These are phyloP conservation scores for Diabrotica balteata DNA, from an alignment of 2,888 invertebrate species.

Conservation along the genomic window DNA sequence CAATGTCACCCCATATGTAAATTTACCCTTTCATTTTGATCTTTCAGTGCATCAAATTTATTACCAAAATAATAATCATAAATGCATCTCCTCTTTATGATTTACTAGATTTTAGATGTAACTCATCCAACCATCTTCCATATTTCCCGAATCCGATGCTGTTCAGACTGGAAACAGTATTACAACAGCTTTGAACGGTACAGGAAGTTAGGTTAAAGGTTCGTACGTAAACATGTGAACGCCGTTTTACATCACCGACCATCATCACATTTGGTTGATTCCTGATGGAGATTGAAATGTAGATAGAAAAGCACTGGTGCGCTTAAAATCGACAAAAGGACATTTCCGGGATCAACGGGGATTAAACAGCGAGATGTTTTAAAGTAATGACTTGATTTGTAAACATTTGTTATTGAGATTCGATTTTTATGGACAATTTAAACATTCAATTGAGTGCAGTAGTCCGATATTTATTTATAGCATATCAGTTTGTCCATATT, in stretches of 20 bases:
- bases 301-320: constrained; percentile 3
- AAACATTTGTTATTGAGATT: no score
- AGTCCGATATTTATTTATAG: no score
- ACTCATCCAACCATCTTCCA: no score
- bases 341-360: background rate
- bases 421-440: no score
- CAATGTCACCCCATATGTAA: no score
- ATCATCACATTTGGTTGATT: constrained; percentile 2
- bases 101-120: no score
- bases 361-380: background rate
- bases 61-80: no score
- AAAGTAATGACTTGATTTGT: background rate
- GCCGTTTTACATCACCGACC: constrained; percentile 5
- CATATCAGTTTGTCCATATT: no score
- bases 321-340: constrained; percentile 8
- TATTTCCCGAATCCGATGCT: background rate
- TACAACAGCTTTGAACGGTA: background rate
- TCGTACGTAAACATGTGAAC: constrained; percentile 5
- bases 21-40: no score
- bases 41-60: no score
- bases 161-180: background rate
- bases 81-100: no score
- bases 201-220: constrained; percentile 3
- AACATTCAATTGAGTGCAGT: no score
- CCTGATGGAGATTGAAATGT: background rate